Conservation (phyloP, 2,797 vertebrate genomes). For the Staurois parvus region DNA sequence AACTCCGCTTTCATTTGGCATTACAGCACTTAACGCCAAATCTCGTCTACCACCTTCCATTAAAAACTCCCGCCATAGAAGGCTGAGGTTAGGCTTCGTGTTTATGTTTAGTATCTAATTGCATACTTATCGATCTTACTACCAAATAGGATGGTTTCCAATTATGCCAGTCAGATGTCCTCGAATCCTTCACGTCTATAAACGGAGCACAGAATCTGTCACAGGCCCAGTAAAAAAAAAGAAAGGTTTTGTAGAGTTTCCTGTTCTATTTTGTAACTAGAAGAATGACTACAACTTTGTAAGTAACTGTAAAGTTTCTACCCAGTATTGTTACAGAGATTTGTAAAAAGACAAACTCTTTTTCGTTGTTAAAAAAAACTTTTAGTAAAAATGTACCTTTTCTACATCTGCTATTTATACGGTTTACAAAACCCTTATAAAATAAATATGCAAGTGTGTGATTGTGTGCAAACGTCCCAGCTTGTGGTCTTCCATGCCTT, state of each 20-base stretch:
- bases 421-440: too few relatives aligned
- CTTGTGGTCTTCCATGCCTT: too few relatives aligned
- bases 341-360: too few relatives aligned
- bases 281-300: conserved; percentile 5
- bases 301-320: too few relatives aligned
- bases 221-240: conserved; percentile 15
- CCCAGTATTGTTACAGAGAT: too few relatives aligned
- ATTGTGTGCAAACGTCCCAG: too few relatives aligned
- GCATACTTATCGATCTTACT: conserved; percentile 53
- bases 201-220: conserved; percentile 31
- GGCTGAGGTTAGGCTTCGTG: conserved; percentile 49
- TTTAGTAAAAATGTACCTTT: too few relatives aligned
- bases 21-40: conserved; percentile 56
- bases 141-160: conserved; percentile 54
- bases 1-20: conserved; percentile 58
- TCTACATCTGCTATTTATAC: too few relatives aligned
- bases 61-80: conserved; percentile 51
- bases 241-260: not conserved
- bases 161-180: conserved; percentile 52
- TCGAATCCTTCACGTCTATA: conserved; percentile 40
- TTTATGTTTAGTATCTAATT: conserved; percentile 57
- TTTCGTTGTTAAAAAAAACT: too few relatives aligned
- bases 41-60: conserved; percentile 54
- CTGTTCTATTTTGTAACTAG: not conserved
- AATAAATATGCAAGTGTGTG: too few relatives aligned